Evolutionary conservation across 1,140 invertebrate species (phyloP).

Genomic region (Cotesia vestalis): DNA sequence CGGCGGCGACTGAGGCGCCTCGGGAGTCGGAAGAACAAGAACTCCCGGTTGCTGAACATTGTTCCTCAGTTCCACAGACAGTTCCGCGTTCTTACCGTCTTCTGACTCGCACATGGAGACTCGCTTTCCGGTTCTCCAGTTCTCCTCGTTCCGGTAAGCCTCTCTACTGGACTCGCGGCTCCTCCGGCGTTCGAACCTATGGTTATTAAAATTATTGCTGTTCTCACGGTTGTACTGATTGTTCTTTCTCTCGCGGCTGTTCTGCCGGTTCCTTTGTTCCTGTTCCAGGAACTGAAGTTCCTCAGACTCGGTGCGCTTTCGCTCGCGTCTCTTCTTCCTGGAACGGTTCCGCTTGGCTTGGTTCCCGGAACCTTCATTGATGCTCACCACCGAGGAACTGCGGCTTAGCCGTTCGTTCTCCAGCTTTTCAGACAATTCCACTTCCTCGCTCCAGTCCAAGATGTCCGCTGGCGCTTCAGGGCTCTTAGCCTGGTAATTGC

Average conservation of each 20-base stretch:
- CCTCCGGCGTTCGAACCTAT: constrained; percentile 49
- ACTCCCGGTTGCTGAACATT: constrained; percentile 54
- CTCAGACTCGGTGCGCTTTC: constrained; percentile 35
- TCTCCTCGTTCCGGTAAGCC: constrained; percentile 57
- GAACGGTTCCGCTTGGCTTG: constrained; percentile 39
- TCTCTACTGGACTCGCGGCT: constrained; percentile 63
- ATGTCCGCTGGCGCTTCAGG: constrained; percentile 47
- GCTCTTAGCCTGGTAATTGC: constrained; percentile 47
- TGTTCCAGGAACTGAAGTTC: constrained; percentile 46
- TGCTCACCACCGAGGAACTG: constrained; percentile 68
- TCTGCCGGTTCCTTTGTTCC: constrained; percentile 48
- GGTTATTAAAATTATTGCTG: constrained; percentile 59
- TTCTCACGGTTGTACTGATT: constrained; percentile 64
- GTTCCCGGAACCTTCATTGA: constrained; percentile 60
- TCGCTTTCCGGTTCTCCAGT: constrained; percentile 62
- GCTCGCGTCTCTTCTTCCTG: constrained; percentile 54
- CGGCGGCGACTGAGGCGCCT: constrained; percentile 51
- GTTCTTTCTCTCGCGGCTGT: constrained; percentile 59
- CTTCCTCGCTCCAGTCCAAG: constrained; percentile 69
- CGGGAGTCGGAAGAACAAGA: constrained; percentile 53
- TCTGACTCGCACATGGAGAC: constrained; percentile 58
- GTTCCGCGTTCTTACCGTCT: constrained; percentile 49
- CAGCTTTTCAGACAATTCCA: constrained; percentile 62
- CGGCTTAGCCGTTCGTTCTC: constrained; percentile 66
- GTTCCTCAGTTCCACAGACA: not conserved